Evolutionary conservation across 1,140 invertebrate genomes (phyloP).

Genomic region (Pseudachorutes palmiensis): DNA sequence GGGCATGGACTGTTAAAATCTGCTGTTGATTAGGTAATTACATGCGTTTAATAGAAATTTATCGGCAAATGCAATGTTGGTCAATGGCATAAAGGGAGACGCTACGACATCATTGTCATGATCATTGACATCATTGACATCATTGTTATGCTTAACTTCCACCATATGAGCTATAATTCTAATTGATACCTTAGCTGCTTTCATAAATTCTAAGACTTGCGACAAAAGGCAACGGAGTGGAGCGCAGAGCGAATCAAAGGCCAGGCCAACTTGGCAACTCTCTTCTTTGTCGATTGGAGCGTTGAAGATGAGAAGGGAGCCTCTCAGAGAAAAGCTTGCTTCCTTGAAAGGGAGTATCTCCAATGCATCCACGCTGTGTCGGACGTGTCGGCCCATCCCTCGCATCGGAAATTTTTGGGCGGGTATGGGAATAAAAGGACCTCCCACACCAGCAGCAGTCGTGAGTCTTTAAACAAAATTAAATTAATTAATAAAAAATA

Average conservation of each 20-base stretch:
- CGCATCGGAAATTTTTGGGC: too few relatives aligned
- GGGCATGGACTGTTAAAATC: too few relatives aligned
- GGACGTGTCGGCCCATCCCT: too few relatives aligned
- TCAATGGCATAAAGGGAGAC: not conserved
- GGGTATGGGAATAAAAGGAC: too few relatives aligned
- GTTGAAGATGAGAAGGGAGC: not conserved
- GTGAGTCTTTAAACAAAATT: too few relatives aligned
- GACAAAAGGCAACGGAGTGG: not conserved
- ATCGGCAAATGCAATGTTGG: not conserved
- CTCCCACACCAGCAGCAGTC: too few relatives aligned
- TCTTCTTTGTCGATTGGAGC: not conserved
- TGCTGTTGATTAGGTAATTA: not conserved
- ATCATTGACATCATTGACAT: too few relatives aligned
- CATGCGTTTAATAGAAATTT: not conserved
- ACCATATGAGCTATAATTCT: not conserved
- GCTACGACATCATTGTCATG: not conserved
- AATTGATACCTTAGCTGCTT: not conserved
- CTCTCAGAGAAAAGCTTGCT: not conserved
- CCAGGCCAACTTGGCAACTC: not conserved
- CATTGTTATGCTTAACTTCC: not conserved
- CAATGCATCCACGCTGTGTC: too few relatives aligned
- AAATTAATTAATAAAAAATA: too few relatives aligned
- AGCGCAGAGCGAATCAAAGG: not conserved
- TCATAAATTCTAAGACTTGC: not conserved
- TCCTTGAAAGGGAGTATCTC: too few relatives aligned